Percentiles rank a stretch among this genome's conserved stretches.
These are phyloP conservation scores for Aspidiotus rigidus DNA, from an alignment of 2,888 invertebrate species.

Conservation along the genomic window DNA sequence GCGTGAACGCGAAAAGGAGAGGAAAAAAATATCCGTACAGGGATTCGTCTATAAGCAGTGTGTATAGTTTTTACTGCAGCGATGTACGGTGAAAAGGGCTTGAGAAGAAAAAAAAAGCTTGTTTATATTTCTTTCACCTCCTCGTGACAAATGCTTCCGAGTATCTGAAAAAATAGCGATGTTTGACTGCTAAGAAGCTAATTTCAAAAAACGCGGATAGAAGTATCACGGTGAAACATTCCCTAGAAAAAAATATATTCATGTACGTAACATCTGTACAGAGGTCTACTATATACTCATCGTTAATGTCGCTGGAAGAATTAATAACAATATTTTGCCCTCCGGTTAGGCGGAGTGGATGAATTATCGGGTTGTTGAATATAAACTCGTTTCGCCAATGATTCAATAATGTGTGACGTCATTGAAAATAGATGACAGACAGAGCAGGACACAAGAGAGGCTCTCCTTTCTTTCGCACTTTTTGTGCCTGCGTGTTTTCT, in stretches of 20 bases:
- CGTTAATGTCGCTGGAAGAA: neutral
- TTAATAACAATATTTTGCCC: neutral
- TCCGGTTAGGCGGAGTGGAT: neutral
- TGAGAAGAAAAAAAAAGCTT: neutral
- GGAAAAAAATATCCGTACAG: too few species aligned
- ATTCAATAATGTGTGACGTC: constrained; percentile 28
- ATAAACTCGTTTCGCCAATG: neutral
- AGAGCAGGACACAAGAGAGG: neutral
- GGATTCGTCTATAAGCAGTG: too few species aligned
- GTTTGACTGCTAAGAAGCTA: constrained; percentile 10
- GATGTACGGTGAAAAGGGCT: too few species aligned
- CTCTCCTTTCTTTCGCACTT: constrained; percentile 5
- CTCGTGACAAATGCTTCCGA: too few species aligned
- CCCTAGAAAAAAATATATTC: too few species aligned
- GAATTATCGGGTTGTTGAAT: neutral
- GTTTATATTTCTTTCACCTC: neutral
- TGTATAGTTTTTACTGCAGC: too few species aligned
- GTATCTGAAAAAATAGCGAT: constrained; percentile 14
- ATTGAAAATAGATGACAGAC: neutral
- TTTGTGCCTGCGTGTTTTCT: too few species aligned
- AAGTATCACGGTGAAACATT: neutral
- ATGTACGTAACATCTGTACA: too few species aligned
- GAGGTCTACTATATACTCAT: neutral
- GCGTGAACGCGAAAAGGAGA: constrained; percentile 14
- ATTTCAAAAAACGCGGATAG: constrained; percentile 9